Evolutionary conservation across 2,888 invertebrate genomes (phyloP).

Genomic region (Drepana falcataria): DNA sequence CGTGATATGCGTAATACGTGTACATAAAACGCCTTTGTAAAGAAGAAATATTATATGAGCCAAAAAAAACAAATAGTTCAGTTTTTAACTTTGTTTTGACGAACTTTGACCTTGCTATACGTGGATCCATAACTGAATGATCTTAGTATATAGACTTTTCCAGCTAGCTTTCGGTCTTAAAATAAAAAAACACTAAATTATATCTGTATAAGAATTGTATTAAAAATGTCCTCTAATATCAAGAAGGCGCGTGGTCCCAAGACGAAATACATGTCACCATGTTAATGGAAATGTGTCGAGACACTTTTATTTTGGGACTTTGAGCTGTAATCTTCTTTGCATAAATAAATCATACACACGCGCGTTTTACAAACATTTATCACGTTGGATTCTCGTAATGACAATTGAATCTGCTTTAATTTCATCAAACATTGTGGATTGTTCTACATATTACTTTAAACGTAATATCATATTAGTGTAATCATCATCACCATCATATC

Average conservation of each 20-base stretch:
- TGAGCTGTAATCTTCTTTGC: constrained; percentile 11
- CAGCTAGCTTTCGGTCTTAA: no score
- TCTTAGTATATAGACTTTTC: no score
- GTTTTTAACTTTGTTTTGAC: no score
- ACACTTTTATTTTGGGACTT: constrained; percentile 22
- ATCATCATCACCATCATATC: no score
- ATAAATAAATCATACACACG: constrained; percentile 11
- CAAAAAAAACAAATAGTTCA: no score
- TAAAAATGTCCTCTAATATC: not conserved
- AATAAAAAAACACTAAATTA: not conserved
- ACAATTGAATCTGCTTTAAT: not conserved
- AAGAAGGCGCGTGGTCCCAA: constrained; percentile 5
- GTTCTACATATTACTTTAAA: not conserved
- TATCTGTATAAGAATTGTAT: no score
- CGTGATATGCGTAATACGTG: no score
- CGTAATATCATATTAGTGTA: no score
- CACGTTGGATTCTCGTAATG: not conserved
- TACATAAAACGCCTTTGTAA: no score
- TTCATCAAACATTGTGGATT: not conserved
- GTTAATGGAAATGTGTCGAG: constrained; percentile 29
- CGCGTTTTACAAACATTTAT: constrained; percentile 9
- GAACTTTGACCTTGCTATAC: no score
- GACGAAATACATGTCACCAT: constrained; percentile 13
- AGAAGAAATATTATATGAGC: no score
- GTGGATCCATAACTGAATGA: no score